Base-by-base conservation (phyloP, 2,113 vertebrate genomes). In the Holacanthus passer region DNA sequence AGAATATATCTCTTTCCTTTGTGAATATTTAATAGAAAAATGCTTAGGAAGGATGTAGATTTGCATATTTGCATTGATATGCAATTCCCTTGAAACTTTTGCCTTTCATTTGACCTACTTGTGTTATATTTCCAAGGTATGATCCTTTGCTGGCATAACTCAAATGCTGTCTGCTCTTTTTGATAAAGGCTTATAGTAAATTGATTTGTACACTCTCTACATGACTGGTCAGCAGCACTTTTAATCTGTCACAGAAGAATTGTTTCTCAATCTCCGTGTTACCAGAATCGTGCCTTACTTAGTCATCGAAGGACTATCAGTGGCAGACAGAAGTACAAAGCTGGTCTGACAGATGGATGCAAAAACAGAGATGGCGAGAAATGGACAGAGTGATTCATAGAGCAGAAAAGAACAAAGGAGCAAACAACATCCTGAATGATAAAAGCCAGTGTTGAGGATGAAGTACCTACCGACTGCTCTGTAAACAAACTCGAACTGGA, bases 1-100 rank as follows among this genome's bases (percentile, higher is more conserved):
- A 22, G 39, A 85, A 83, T 81, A 56, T 82, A 39, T 85, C 67
- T 81, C 48, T 73, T 35, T 78, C 39, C 64, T 81, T 79, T 80
- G 62, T 91, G 78, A 92, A 92, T 92, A 86, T 92, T 92, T 84
- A 69, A 91, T 76, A 71, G 58, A 27, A 82, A 77, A 84, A 85
- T 66, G 50, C 88, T 81, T 55, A 78, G 53, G 62, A 81, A 68
- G 45, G 76, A 76, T 60, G 52, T 20, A 37, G 16, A 92, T 89
- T 90, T 78, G 73, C 90, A 90, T 87, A 87, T 90, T 83, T 88
- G 67, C 72, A 90, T 83, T 86, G 65, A 90, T 91, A 88, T 87
- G 77, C 84, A 86, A 85, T 88, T 86, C 85, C 83, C 84, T 69
- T 72, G 77, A 53, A 91, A 83, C 22, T 58, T 64, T 74, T 79